Conservation (phyloP, 2,797 vertebrate genomes). For the Tapirus indicus region DNA sequence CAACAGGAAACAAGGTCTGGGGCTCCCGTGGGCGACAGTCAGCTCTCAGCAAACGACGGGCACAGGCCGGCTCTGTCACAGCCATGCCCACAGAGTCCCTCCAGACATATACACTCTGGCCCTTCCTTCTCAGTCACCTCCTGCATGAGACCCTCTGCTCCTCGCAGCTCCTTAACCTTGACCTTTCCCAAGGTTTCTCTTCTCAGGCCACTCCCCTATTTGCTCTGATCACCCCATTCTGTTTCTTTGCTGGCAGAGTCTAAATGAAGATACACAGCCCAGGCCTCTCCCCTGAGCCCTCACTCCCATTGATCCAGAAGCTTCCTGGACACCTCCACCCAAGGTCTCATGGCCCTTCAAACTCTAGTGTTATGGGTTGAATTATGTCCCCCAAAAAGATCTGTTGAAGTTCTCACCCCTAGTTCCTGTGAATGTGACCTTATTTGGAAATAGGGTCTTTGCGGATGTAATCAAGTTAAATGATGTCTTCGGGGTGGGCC, state of each 20-base stretch:
- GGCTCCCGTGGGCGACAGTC: accelerated
- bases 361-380: neutral
- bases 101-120: too few relatives aligned
- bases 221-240: neutral
- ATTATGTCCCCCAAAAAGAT: neutral
- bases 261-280: neutral
- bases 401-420: neutral
- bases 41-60: neutral
- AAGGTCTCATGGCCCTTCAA: neutral
- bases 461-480: neutral
- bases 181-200: neutral
- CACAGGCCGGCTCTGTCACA: neutral
- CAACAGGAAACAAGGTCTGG: neutral
- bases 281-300: neutral
- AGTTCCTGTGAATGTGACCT: neutral
- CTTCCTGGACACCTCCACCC: neutral
- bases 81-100: neutral
- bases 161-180: neutral
- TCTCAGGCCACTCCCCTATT: neutral
- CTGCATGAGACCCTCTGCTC: neutral
- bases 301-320: too few relatives aligned
- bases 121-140: neutral
- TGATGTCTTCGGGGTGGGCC: neutral
- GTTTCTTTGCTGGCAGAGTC: neutral
- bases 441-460: slow-evolving; percentile 18